These are phyloP conservation scores for Drosophila ananassae DNA, from an alignment of 1,140 invertebrate species.

Conservation along the genomic window DNA sequence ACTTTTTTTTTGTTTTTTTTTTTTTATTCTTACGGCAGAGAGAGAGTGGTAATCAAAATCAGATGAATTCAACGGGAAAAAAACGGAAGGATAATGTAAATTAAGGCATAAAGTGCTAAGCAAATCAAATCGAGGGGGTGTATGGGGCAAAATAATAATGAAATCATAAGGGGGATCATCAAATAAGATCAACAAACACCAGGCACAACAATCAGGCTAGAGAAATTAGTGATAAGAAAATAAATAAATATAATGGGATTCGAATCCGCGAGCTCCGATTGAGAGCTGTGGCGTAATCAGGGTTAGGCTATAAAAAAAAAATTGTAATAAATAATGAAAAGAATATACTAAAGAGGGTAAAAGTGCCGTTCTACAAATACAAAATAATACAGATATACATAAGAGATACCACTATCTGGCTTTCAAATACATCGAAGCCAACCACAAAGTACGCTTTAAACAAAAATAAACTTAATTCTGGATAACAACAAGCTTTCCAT, in stretches of 20 bases:
- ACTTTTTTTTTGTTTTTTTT: conserved; percentile 1
- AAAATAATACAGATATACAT: conserved; percentile 63
- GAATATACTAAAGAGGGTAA: conserved; percentile 22
- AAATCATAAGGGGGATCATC: conserved; percentile 26
- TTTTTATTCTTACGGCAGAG: conserved; percentile 35
- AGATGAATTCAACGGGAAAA: conserved; percentile 13
- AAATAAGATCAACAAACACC: conserved; percentile 54
- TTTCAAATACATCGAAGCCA: conserved; percentile 53
- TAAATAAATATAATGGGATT: conserved; percentile 20
- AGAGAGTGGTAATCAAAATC: conserved; percentile 14
- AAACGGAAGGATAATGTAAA: conserved; percentile 1
- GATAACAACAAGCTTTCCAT: conserved; percentile 15
- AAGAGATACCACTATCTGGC: conserved; percentile 33
- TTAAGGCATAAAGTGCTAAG: conserved; percentile 18
- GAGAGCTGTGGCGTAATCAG: conserved; percentile 13
- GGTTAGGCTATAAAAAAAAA: conserved; percentile 47
- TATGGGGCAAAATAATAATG: conserved; percentile 34
- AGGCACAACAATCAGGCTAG: conserved; percentile 69
- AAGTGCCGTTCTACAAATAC: conserved; percentile 81
- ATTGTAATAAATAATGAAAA: conserved; percentile 9
- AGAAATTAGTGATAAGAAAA: conserved; percentile 48
- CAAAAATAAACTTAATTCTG: conserved; percentile 44
- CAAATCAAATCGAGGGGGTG: conserved; percentile 12
- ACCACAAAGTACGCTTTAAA: conserved; percentile 61
- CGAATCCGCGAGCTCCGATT: conserved; percentile 24